Evolutionary conservation across 2,113 vertebrate genomes (phyloP), one percentile per base, ranked within the genome.

Genomic region (Nansenia antarctica): DNA sequence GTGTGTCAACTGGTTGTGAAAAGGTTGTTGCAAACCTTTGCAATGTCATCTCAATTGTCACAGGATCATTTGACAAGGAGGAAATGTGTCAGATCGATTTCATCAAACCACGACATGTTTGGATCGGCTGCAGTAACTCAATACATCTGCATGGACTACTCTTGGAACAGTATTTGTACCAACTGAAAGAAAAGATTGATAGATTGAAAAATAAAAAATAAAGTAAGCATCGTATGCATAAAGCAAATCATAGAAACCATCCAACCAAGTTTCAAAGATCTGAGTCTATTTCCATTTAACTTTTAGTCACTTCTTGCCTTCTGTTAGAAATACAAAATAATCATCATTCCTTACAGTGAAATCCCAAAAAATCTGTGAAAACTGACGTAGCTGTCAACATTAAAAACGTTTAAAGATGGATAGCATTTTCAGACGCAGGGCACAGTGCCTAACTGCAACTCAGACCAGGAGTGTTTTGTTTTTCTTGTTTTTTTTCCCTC

Each of bases 21-120:
- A 57, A 1, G 62, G 66, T 67, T 62, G 71, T 57, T 22, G 22
- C n/a, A 67, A 75, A 80, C 34, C 30, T 77, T 49, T 59, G 49
- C 20, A 35, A 69, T 3, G 34, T 80, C 39, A 42, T 18, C 18
- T 76, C 67, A 65, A 65, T 67, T 49, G 47, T 22, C 18, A 70
- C 32, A 71, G 67, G 53, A 62, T 29, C 65, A 55, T 54, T 32
- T 64, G 27, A 63, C 18, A 52, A 9, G 34, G 53, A 70, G 54
- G n/a, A 54, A 12, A 22, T 52, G 26, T 3, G 30, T 42, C 34
- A 47, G 65, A 57, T 24, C 4, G 7, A 32, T 75, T 83, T 74
- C 24, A 52, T 73, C 60, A 27, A 39, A 34, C 35, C 20, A 12
- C 5, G 22, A 39, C 15, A 15, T 20, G 27, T 52, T n/a, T 31